phyloP scores from a whole-genome alignment of 1,140 invertebrate genomes.

The Drosophila mayri region DNA sequence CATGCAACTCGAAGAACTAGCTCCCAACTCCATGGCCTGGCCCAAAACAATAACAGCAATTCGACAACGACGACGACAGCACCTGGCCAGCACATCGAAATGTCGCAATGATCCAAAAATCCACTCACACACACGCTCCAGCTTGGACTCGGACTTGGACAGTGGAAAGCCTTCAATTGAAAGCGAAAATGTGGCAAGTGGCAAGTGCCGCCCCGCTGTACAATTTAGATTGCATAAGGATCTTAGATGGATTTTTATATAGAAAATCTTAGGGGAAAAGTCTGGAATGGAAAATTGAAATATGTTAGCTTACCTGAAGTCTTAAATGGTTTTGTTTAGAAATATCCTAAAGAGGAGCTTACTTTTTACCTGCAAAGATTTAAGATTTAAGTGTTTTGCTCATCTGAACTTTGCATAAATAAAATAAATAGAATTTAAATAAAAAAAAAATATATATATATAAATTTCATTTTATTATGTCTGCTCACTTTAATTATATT shows the following conservation, averaged over 20 bases:
- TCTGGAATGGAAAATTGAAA: not conserved
- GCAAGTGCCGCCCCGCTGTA: slow-evolving; percentile 15
- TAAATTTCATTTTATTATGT: not conserved
- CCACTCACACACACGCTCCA: slow-evolving; percentile 16
- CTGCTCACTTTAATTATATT: no score
- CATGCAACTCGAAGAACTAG: slow-evolving; percentile 51
- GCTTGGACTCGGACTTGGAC: not conserved
- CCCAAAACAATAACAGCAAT: slow-evolving; percentile 45
- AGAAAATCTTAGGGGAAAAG: not conserved
- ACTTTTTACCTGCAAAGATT: no score
- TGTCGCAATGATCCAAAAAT: slow-evolving; percentile 38
- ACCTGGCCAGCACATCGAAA: slow-evolving; percentile 41
- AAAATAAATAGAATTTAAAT: no score
- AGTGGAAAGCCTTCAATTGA: slow-evolving; percentile 25
- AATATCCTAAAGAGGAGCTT: no score
- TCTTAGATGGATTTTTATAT: not conserved
- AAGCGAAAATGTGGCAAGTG: slow-evolving; percentile 18
- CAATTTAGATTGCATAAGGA: slow-evolving; percentile 34
- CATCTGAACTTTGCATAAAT: no score
- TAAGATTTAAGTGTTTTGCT: no score
- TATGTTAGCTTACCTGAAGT: not conserved
- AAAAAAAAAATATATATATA: no score
- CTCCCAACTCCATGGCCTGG: slow-evolving; percentile 26
- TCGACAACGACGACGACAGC: slow-evolving; percentile 18
- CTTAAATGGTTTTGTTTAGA: not conserved